These are phyloP conservation scores for Pollenia griseotomentosa DNA, from an alignment of 2,888 invertebrate species.

Conservation along the genomic window DNA sequence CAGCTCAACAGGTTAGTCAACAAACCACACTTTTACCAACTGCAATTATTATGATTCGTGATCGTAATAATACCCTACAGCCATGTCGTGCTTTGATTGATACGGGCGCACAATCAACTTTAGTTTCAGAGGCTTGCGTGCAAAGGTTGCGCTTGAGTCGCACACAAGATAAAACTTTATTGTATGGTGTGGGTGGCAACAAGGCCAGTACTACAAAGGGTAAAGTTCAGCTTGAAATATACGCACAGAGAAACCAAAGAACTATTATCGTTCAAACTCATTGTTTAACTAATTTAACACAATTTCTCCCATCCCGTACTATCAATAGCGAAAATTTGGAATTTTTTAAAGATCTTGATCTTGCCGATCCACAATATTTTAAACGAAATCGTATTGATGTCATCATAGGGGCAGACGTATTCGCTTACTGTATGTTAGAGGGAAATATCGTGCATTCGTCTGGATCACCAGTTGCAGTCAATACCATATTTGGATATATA, in stretches of 20 bases:
- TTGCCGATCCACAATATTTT: no score
- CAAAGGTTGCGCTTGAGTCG: slow-evolving; percentile 59
- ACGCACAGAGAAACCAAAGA: background rate
- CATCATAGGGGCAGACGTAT: no score
- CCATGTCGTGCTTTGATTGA: slow-evolving; percentile 65
- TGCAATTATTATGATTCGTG: slow-evolving; percentile 40
- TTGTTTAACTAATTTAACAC: no score
- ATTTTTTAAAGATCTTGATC: no score
- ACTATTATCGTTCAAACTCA: background rate
- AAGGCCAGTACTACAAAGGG: slow-evolving; percentile 44
- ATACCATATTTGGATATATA: no score
- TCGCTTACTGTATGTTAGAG: no score
- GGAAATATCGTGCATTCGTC: no score
- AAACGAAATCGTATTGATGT: no score
- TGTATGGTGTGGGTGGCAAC: slow-evolving; percentile 58
- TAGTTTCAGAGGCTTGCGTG: slow-evolving; percentile 61
- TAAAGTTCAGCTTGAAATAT: slow-evolving; percentile 50
- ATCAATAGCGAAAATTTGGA: no score
- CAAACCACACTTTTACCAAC: slow-evolving; percentile 39
- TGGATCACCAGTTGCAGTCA: no score
- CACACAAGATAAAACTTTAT: slow-evolving; percentile 45
- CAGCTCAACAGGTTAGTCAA: slow-evolving; percentile 1
- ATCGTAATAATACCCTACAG: slow-evolving; percentile 33
- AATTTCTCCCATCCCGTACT: no score
- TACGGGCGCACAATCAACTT: slow-evolving; percentile 64